Conservation (phyloP, 2,888 invertebrate genomes). For the Hirtodrosophila trivittata region DNA sequence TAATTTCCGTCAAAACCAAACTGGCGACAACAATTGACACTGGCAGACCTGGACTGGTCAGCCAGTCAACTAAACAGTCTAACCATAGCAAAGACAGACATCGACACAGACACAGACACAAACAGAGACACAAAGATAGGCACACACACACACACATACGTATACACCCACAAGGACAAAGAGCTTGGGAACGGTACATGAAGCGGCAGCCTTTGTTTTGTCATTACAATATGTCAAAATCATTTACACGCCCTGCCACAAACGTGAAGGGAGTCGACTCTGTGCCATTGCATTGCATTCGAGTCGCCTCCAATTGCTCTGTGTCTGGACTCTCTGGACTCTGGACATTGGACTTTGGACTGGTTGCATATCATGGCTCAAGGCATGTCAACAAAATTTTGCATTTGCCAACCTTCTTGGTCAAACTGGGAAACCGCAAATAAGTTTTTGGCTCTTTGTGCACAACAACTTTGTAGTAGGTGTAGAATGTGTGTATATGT, state of each 20-base stretch:
- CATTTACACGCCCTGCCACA: slow-evolving; percentile 46
- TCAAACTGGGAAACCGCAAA: slow-evolving; percentile 64
- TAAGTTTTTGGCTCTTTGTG: slow-evolving; percentile 64
- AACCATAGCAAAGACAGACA: slow-evolving; percentile 24
- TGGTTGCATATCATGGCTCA: slow-evolving; percentile 53
- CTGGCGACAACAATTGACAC: slow-evolving; percentile 50
- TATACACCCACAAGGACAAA: too few relatives aligned
- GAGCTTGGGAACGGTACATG: too few relatives aligned
- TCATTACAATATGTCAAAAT: slow-evolving; percentile 69
- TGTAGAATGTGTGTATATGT: slow-evolving; percentile 20
- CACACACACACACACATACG: background rate
- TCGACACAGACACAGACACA: slow-evolving; percentile 8
- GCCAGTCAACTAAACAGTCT: slow-evolving; percentile 29
- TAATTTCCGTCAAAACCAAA: slow-evolving; percentile 56
- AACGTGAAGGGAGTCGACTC: slow-evolving; percentile 1
- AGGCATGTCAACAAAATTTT: slow-evolving; percentile 65
- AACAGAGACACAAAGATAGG: slow-evolving; percentile 1
- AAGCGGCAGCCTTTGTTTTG: slow-evolving; percentile 53
- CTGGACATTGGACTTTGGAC: slow-evolving; percentile 9
- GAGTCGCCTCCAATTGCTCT: slow-evolving; percentile 2
- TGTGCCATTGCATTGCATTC: slow-evolving; percentile 9
- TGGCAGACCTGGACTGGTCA: slow-evolving; percentile 39
- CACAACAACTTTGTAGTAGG: slow-evolving; percentile 44
- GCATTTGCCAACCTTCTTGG: slow-evolving; percentile 50
- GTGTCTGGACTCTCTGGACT: slow-evolving; percentile 3